Base-by-base conservation (phyloP, 2,113 vertebrate species). In the Zosterops hypoxanthus region DNA sequence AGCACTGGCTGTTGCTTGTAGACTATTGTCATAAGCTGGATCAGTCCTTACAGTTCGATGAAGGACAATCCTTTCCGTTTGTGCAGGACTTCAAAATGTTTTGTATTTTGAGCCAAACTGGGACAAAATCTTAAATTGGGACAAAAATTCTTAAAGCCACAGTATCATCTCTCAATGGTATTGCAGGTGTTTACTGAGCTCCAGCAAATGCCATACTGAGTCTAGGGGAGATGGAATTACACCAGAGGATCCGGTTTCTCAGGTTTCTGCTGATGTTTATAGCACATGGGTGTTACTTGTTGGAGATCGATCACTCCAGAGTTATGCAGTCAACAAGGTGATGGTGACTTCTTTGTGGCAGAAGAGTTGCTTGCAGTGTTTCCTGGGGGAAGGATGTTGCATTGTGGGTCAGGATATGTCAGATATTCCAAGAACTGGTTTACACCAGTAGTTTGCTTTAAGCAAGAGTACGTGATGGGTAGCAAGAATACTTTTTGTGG, bases 221-320 rank as follows among this genome's bases (percentile, higher is more conserved):
- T 82, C 57, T 73, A 91, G 86, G 92, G 85, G 77, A 86, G 91
- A 82, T 80, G 68, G 79, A 88, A 89, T 49, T 61, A 20, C 61
- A 34, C 42, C 33, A 71, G 90, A 90, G 53, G 90, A 95, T 95
- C 96, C 3, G 12, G 70, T 97, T 97, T 93, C 87, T 86, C 84
- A 41, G 20, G 75, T 95, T 97, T 88, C 75, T 91, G 79, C 89
- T 95, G 95, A 87, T 93, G 94, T 95, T 96, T 94, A 21, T 95
- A 93, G 89, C 94, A 95, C 70, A 64, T 63, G 88, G 76, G 73
- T 69, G 63, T 96, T 92, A 31, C 73, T 95, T 77, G 79, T 69
- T 39, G 14, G 86, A 91, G 90, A 94, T 95, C 25, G 15, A 13
- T 97, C 90, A n/a, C 47, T 92, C 25, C 34, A 28, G 72, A 95